Evolutionary conservation across 2,888 invertebrate genomes (phyloP), one percentile per base, ranked within the genome.

Genomic region (Adela reaumurella): DNA sequence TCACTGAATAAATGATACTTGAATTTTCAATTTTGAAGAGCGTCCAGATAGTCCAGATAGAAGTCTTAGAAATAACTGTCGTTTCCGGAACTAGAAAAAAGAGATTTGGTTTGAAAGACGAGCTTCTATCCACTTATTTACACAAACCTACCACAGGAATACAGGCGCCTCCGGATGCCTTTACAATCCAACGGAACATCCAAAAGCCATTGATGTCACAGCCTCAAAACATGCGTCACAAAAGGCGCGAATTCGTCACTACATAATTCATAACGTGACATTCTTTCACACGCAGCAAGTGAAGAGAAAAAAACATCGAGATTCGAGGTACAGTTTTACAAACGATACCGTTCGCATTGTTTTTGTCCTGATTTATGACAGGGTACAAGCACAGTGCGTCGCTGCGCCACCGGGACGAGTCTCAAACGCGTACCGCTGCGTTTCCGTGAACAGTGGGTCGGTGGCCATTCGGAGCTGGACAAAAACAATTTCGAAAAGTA

Each of bases 261-360:
- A 35, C 4, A 35, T 35, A 35, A 35, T 35, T 35, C 35, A 35
- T 35, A 35, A 8, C 11, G 3, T 35, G 35, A 35, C 35, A 35
- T 35, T 35, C 35, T 35, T 35, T 35, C 35, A 14, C 35, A 35
- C 35, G 35, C 35, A 35, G 8, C 10, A 17, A 19, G 20, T 45
- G 45, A 18, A 47, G 35, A 43, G 48, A 45, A 63, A 67, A 67
- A 67, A 67, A 65, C 54, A 52, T 54, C 57, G n/a, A n/a, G n/a
- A n/a, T n/a, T n/a, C 55, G 45, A 58, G 57, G 59, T 60, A 68
- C 70, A 65, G 68, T 70, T 71, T 65, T 62, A 76, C 77, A 73
- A 74, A 74, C 57, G 61, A 54, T 77, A 64, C 77, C 74, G 77
- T 76, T 73, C 58, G 14, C 64, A 61, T 65, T 63, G 57, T 59